Evolutionary conservation across 1,140 invertebrate genomes (phyloP), one percentile per base, ranked within the genome.

Genomic region (Aphaenogaster ashmeadi): DNA sequence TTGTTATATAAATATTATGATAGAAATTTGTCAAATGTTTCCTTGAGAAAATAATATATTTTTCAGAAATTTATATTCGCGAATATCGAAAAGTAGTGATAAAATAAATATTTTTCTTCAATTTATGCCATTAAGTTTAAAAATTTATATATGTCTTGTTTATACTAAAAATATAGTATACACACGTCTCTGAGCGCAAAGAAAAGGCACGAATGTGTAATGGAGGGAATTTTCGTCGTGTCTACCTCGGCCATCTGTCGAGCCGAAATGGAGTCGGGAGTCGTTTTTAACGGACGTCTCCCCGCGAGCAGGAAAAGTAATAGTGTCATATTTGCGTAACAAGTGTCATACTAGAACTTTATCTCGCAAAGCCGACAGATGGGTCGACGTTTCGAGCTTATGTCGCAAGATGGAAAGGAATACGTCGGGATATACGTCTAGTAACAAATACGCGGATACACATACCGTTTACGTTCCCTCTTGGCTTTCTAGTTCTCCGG

Each of bases 301-400:
- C 27, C 84, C 74, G 72, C 69, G 69, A 33, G 87, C 75, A 47
- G 88, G 75, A 90, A 91, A 93, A 93, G 92, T 92, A 93, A 92
- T 93, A 89, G 88, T 92, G 90, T 93, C 92, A 90, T 93, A 92
- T 94, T 94, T 94, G 92, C 92, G 93, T 94, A 93, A 93, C 93
- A 94, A 94, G 93, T 94, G 93, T 94, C 92, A 93, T 89, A 81
- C 87, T 66, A 87, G 78, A 92, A 93, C 93, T 94, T 93, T 93
- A 88, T 79, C 90, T 86, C 69, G 91, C 89, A 92, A 93, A 95
- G 92, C 92, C 91, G 93, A 94, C 93, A 93, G 92, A 93, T 93
- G 93, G 92, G 77, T 80, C 89, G 91, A 92, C 92, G 90, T 93
- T 92, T 90, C 85, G 89, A 92, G 92, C 92, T 94, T 93, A 92